phyloP scores from a whole-genome alignment of 2,888 invertebrate species.

The Arrhopalites spinosus region DNA sequence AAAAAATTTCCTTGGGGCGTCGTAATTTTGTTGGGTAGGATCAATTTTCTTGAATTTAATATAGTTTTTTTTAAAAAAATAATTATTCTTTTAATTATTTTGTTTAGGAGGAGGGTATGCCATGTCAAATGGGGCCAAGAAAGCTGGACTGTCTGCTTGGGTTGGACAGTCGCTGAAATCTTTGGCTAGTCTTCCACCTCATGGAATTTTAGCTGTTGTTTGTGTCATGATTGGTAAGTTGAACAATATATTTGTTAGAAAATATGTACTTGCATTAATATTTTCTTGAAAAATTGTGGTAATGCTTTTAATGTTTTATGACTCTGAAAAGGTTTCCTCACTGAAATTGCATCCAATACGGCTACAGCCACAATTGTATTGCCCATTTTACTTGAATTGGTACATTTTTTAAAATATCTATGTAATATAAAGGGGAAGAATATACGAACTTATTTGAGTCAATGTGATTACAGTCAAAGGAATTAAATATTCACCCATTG shows the following conservation, averaged over 20 bases:
- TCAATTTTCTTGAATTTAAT: background rate
- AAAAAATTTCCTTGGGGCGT: conserved; percentile 82
- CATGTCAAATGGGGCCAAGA: conserved; percentile 81
- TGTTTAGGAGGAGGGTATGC: conserved; percentile 85
- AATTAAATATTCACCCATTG: conserved; percentile 78
- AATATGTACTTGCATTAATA: too few relatives aligned
- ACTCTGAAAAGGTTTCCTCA: conserved; percentile 26
- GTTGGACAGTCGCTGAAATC: conserved; percentile 65
- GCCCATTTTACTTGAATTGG: conserved; percentile 81
- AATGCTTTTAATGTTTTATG: background rate
- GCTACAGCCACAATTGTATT: conserved; percentile 87
- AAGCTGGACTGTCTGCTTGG: conserved; percentile 75
- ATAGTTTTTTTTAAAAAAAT: background rate
- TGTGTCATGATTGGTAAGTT: conserved; percentile 28
- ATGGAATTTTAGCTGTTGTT: conserved; percentile 24
- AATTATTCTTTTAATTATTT: background rate
- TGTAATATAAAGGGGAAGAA: too few relatives aligned
- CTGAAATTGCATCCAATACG: conserved; percentile 85
- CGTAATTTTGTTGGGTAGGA: conserved; percentile 49
- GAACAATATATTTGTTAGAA: too few relatives aligned
- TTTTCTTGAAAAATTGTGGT: background rate
- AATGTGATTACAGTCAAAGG: conserved; percentile 66
- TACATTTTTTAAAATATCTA: conserved; percentile 56
- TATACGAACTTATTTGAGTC: background rate
- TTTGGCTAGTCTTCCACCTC: conserved; percentile 20